Percentiles rank a stretch among this genome's conserved stretches.
Evolutionary conservation across 2,888 invertebrate species (phyloP).

Genomic region (Autographa pulchrina): DNA sequence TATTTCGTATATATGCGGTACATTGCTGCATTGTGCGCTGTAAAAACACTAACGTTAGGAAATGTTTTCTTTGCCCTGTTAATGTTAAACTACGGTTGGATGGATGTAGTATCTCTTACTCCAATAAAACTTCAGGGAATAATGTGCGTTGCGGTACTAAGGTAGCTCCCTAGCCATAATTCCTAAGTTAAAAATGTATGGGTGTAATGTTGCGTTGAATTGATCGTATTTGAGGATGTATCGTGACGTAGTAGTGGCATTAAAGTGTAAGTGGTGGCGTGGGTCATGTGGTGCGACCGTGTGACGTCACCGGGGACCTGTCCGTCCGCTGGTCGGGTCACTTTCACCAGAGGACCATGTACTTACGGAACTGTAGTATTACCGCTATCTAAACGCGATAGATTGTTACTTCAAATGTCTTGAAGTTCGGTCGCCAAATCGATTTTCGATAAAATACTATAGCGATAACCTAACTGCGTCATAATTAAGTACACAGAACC

Average conservation of each 20-base stretch:
- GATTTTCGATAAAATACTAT: no score
- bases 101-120: not conserved
- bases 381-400: not conserved
- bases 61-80: no score
- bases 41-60: no score
- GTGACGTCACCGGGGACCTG: slow-evolving; percentile 40
- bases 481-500: no score
- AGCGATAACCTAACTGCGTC: no score
- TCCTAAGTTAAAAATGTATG: slow-evolving; percentile 2
- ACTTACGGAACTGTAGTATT: slow-evolving; percentile 24
- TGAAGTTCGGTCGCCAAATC: no score
- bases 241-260: slow-evolving; percentile 21
- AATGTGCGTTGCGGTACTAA: slow-evolving; percentile 1
- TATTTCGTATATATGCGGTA: no score
- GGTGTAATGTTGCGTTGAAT: slow-evolving; percentile 3
- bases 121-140: not conserved
- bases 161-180: not conserved
- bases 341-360: slow-evolving; percentile 49
- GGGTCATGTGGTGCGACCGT: slow-evolving; percentile 27
- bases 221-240: not conserved
- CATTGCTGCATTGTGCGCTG: no score
- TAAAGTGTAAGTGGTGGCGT: slow-evolving; percentile 29
- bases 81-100: no score
- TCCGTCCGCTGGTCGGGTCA: slow-evolving; percentile 40
- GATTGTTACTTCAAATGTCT: not conserved